phyloP scores from a whole-genome alignment of 92 coral and sea anemone genomes.

The Porites rus region DNA sequence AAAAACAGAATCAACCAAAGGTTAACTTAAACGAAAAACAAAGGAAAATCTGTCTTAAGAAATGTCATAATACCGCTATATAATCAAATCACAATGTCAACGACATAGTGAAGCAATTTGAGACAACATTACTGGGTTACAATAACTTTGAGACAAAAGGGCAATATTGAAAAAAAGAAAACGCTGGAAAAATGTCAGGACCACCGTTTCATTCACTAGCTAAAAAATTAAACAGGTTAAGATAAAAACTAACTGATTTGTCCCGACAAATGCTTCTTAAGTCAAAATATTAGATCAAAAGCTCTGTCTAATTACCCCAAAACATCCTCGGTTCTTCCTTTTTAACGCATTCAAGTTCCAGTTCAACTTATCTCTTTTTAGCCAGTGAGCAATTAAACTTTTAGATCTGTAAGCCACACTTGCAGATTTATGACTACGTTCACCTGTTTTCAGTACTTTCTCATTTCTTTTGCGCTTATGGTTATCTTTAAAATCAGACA shows the following conservation, averaged over 20 bases:
- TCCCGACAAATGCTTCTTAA: too few species aligned
- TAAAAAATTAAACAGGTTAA: too few species aligned
- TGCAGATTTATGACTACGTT: not conserved
- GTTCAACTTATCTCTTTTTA: not conserved
- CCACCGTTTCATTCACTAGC: too few species aligned
- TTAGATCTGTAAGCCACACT: not conserved
- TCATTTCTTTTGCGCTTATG: not conserved
- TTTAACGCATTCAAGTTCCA: not conserved
- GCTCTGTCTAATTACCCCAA: not conserved
- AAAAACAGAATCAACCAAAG: not conserved
- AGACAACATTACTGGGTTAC: too few species aligned
- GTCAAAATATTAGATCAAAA: not conserved
- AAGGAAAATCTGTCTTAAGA: not conserved
- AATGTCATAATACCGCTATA: too few species aligned
- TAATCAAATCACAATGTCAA: too few species aligned
- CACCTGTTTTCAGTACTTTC: not conserved
- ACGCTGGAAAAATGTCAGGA: too few species aligned
- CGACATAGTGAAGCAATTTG: too few species aligned
- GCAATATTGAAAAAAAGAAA: too few species aligned
- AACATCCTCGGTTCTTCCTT: too few species aligned
- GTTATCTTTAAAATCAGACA: conserved; percentile 9
- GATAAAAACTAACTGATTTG: too few species aligned
- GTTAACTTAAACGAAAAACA: not conserved
- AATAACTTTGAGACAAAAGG: too few species aligned
- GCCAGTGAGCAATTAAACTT: not conserved